Conservation (phyloP, 2,888 invertebrate genomes). For the Cantharis lateralis region DNA sequence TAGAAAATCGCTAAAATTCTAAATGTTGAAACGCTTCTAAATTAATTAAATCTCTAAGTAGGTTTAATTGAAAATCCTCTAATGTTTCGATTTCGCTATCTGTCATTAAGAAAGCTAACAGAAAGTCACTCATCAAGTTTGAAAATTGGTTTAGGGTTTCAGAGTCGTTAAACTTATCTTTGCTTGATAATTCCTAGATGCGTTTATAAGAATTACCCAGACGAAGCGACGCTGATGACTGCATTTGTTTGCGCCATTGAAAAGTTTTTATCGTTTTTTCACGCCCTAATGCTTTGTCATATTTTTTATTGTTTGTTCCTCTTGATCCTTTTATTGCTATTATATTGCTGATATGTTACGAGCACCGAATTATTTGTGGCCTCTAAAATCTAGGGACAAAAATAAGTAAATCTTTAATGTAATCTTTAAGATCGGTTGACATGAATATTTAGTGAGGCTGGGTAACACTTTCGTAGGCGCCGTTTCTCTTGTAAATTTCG, state of each 20-base stretch:
- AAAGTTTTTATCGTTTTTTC: slow-evolving; percentile 32
- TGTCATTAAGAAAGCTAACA: slow-evolving; percentile 30
- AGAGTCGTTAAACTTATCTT: slow-evolving; percentile 30
- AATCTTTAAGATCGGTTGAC: slow-evolving; percentile 1
- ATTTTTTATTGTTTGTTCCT: slow-evolving; percentile 30
- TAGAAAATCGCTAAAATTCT: not conserved
- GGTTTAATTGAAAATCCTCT: slow-evolving; percentile 26
- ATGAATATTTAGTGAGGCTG: slow-evolving; percentile 1
- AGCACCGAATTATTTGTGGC: slow-evolving; percentile 6
- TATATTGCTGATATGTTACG: slow-evolving; percentile 24
- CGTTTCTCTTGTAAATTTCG: not conserved
- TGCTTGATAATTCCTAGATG: slow-evolving; percentile 26
- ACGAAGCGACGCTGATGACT: slow-evolving; percentile 29
- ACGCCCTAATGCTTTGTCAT: slow-evolving; percentile 29
- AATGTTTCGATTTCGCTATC: slow-evolving; percentile 23
- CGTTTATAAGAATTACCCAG: slow-evolving; percentile 29
- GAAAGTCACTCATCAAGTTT: slow-evolving; percentile 28
- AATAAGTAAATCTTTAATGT: slow-evolving; percentile 1
- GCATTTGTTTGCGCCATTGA: slow-evolving; percentile 32
- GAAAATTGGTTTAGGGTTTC: slow-evolving; percentile 31
- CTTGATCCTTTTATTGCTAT: slow-evolving; percentile 26
- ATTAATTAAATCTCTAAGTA: not conserved
- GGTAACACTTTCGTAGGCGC: slow-evolving; percentile 1
- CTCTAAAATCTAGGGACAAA: not conserved
- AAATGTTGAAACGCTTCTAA: not conserved